Evolutionary conservation across 2,888 invertebrate genomes (phyloP), one percentile per base, ranked within the genome.

Genomic region (Crepidodera aurea): DNA sequence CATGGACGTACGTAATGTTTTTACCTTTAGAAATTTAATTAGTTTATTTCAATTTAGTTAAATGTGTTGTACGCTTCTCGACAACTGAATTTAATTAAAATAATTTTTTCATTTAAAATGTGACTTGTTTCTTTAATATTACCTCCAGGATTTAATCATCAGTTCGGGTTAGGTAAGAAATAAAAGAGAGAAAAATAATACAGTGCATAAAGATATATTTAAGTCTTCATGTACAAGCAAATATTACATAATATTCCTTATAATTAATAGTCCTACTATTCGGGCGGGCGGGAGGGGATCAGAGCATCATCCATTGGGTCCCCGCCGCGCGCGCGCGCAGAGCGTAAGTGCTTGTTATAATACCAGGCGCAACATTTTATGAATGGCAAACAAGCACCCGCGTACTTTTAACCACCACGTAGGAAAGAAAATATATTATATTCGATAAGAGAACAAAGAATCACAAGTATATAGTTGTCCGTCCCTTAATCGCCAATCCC

Each of bases 141-240:
- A n/a, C n/a, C n/a, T n/a, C n/a, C n/a, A n/a, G n/a, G n/a, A n/a
- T n/a, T n/a, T n/a, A n/a, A n/a, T n/a, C n/a, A n/a, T n/a, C n/a
- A n/a, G 22, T 16, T 10, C 4, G n/a, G n/a, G 2, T 1, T 10
- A n/a, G 16, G n/a, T n/a, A n/a, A n/a, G 12, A 18, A 50, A 32
- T 50, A 50, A 13, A 46, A n/a, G 8, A 16, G 12, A 16, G 2
- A 48, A 48, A 15, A 18, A 18, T 6, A 22, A 27, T 76, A 85
- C 85, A 87, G 88, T 88, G 88, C 88, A 87, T 88, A 87, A 87
- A 87, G 88, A 88, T 88, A 88, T 87, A 87, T 87, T 88, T 86
- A 87, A 87, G 87, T 88, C 85, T 87, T 87, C 88, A 88, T 88
- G 86, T 88, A 88, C 87, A 88, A 88, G 88, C 88, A 86, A 66